Percentiles rank a stretch among this genome's conserved stretches.
These are phyloP conservation scores for Frankliniella intonsa DNA, from an alignment of 2,888 invertebrate species.

Conservation along the genomic window DNA sequence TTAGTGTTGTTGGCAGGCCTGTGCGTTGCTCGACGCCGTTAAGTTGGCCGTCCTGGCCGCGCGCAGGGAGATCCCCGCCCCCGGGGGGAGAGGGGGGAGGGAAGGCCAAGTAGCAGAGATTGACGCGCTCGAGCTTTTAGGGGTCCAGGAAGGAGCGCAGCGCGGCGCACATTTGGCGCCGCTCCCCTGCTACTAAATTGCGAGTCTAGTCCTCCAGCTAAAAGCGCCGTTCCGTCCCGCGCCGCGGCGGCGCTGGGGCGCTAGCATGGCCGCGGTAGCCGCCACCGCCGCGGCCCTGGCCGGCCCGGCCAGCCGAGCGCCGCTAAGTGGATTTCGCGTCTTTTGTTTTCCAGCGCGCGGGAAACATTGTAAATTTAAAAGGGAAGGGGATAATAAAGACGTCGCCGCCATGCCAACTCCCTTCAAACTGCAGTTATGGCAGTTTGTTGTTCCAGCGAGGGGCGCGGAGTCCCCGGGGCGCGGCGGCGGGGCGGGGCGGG, in stretches of 20 bases:
- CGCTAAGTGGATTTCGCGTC: neutral
- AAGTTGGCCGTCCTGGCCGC: no score
- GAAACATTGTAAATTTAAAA: slow-evolving; percentile 6
- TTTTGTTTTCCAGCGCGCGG: neutral
- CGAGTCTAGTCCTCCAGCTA: neutral
- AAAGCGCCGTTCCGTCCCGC: no score
- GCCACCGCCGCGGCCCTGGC: no score
- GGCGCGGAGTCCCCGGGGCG: neutral
- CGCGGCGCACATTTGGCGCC: slow-evolving; percentile 11
- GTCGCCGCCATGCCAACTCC: slow-evolving; percentile 2
- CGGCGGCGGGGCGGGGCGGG: neutral
- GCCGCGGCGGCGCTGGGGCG: neutral
- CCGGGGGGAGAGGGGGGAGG: no score
- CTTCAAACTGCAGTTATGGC: slow-evolving; percentile 22
- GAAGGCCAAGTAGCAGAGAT: neutral
- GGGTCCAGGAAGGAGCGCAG: slow-evolving; percentile 15
- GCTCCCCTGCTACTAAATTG: slow-evolving; percentile 2
- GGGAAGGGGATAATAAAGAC: neutral
- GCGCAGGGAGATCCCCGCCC: no score
- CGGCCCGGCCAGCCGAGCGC: no score
- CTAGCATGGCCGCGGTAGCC: no score
- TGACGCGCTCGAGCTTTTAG: slow-evolving; percentile 10
- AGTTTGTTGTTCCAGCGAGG: slow-evolving; percentile 6
- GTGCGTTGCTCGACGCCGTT: neutral
- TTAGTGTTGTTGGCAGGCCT: neutral